Conservation (phyloP, 2,113 vertebrate genomes). For the Piaya cayana region DNA sequence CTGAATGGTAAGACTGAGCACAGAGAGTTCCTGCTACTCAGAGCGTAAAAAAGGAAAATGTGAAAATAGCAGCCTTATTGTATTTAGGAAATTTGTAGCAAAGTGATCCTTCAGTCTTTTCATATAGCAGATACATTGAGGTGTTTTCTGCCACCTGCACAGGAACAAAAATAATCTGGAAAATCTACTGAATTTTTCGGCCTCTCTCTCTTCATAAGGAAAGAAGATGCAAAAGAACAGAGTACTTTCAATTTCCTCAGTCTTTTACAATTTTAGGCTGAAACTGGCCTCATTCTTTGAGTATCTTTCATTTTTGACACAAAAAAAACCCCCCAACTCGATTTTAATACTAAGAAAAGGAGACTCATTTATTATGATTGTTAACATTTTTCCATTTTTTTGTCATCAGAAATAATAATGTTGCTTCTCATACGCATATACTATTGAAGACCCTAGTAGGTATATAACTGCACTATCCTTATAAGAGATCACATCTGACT, state of each 20-base stretch:
- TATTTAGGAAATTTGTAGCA: background rate
- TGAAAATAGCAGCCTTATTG: background rate
- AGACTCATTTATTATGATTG: background rate
- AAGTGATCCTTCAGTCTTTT: background rate
- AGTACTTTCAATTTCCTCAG: background rate
- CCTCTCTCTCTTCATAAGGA: background rate
- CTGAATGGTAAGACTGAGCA: background rate
- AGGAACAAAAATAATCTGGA: background rate
- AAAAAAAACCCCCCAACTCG: background rate
- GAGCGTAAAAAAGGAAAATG: background rate
- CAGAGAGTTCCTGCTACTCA: background rate
- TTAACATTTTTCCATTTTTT: background rate
- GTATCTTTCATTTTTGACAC: background rate
- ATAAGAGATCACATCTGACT: background rate
- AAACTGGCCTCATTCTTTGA: background rate
- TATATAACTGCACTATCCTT: background rate
- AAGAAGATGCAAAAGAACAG: background rate
- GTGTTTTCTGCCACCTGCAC: background rate
- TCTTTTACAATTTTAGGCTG: background rate
- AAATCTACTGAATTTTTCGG: background rate
- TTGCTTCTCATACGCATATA: background rate
- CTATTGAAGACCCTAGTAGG: background rate
- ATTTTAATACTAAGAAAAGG: background rate
- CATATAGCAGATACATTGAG: fast-evolving
- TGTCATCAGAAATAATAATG: background rate